Base-by-base conservation (phyloP, 2,113 vertebrate species). In the Agelaius tricolor region DNA sequence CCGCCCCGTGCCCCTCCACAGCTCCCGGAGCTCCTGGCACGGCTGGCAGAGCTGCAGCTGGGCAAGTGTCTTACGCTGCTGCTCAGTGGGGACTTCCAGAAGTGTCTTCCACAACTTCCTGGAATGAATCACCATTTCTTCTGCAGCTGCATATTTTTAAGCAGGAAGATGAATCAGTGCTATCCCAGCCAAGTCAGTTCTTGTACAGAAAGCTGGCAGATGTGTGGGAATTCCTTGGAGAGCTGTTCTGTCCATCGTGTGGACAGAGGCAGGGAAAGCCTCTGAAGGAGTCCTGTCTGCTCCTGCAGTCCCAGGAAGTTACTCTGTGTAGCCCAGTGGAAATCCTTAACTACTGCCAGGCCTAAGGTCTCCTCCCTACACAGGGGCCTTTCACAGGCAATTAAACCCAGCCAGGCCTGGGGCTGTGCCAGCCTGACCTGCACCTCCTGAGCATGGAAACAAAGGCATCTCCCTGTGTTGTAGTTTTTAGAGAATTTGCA, bases 101-200 rank as follows among this genome's bases (percentile, higher is more conserved):
- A 59, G 44, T 5, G 28, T 44, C 91, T 84, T 63, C 77, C 66
- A 31, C 59, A 67, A 9, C 44, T 61, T 79, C 37, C 14, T 7
- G 0, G 37, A n/a, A 11, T 55, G 69, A 91, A 30, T 97, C 68
- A 65, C 66, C 1, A 0, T 23, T 47, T 44, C 81, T 87, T 51
- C 69, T 65, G 66, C 86, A 90, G 91, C 90, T 90, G 85, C 41
- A 9, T 75, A 4, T 77, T 94, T 92, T 62, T 54, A 41, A 89
- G 86, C 41, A 87, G 84, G 37, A 85, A 58, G 33, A 61, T 78
- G 82, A 86, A 33, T 84, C 65, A 13, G 47, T 37, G 90, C 51
- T 55, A 0, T 57, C 85, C 47, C 90, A 77, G 69, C 75, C 74
- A 52, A 77, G 78, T 33, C 80, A 13, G 66, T 31, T 82, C 71